Conservation (phyloP, 1,140 invertebrate species). For the Neuroterus valhalla region DNA sequence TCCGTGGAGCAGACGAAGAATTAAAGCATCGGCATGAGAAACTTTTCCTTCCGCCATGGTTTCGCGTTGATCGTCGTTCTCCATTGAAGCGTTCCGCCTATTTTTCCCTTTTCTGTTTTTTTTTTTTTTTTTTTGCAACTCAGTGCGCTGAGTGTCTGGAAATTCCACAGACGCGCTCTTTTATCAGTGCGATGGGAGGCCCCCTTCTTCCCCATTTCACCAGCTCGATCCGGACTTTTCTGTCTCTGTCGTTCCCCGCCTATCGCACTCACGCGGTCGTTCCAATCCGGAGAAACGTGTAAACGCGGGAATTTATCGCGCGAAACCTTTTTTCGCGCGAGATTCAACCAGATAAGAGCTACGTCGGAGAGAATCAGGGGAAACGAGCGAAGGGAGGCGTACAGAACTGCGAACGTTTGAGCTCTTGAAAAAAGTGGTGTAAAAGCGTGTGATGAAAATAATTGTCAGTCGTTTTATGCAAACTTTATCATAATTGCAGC, state of each 20-base stretch:
- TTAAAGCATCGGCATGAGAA: neutral
- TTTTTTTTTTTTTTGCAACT: conserved; percentile 6
- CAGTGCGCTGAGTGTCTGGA: neutral
- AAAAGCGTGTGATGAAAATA: conserved; percentile 21
- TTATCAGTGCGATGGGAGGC: conserved; percentile 12
- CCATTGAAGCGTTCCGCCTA: neutral
- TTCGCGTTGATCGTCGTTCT: conserved; percentile 2
- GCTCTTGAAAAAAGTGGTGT: conserved; percentile 2
- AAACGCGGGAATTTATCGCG: conserved; percentile 29
- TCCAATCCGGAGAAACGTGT: conserved; percentile 23
- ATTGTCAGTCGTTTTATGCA: neutral
- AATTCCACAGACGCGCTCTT: conserved; percentile 15
- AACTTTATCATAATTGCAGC: conserved; percentile 7
- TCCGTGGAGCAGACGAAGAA: conserved; percentile 5
- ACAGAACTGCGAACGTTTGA: neutral
- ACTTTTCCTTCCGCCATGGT: conserved; percentile 1
- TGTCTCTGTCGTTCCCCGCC: conserved; percentile 14
- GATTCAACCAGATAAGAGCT: conserved; percentile 8
- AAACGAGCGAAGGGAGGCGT: neutral
- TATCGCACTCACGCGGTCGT: conserved; percentile 13
- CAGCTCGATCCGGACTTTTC: neutral
- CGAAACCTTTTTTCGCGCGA: conserved; percentile 21
- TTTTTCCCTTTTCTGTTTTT: conserved; percentile 7
- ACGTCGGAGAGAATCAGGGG: conserved; percentile 1
- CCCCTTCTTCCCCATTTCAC: too few relatives aligned